These are phyloP conservation scores for Caranx ignobilis DNA, from an alignment of 2,113 vertebrate genomes.

Conservation along the genomic window DNA sequence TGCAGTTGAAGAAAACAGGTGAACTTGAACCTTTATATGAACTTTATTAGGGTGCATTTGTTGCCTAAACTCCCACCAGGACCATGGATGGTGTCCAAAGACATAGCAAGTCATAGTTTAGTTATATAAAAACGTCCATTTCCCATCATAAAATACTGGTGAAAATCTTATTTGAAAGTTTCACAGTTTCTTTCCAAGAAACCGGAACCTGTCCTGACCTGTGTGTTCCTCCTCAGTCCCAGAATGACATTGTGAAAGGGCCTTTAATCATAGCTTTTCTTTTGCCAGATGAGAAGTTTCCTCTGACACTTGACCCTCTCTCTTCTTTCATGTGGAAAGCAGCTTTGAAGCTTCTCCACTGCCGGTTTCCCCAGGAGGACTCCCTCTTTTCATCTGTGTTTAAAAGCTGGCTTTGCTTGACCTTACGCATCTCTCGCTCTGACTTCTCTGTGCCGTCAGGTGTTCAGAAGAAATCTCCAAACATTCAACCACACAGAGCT, in stretches of 20 bases:
- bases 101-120: no score
- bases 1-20: no score
- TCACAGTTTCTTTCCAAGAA: background rate
- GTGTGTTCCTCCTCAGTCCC: slow-evolving; percentile 3
- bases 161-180: background rate
- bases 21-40: no score
- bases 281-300: slow-evolving; percentile 1
- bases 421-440: background rate
- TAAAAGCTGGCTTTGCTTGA: slow-evolving; percentile 34
- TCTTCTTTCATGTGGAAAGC: slow-evolving; percentile 44
- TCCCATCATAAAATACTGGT: no score
- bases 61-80: no score
- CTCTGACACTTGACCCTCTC: slow-evolving; percentile 44
- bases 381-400: slow-evolving; percentile 17
- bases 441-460: background rate
- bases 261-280: slow-evolving; percentile 49
- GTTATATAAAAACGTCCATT: no score
- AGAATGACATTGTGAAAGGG: background rate
- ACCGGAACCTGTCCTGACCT: background rate
- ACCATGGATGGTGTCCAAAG: no score
- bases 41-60: no score
- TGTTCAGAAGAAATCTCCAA: background rate
- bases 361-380: background rate
- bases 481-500: background rate
- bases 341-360: slow-evolving; percentile 8